Base-by-base conservation (phyloP, 2,113 vertebrate genomes). In the Rostratula benghalensis region DNA sequence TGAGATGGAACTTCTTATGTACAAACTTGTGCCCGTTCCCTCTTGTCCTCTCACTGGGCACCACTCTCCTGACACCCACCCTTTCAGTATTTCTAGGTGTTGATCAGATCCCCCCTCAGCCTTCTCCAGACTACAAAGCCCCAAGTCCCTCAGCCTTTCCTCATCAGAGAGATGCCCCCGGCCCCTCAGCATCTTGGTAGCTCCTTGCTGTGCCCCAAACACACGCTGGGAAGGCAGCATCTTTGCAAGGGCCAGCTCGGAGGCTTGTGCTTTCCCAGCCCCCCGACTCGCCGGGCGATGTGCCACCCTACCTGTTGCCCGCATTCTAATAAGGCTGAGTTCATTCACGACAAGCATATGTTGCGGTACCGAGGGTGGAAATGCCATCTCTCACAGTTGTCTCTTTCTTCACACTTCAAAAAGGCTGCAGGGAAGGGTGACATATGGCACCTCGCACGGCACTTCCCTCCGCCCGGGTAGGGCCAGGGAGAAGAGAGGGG, bases 351-450 rank as follows among this genome's bases (percentile, higher is more conserved):
- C 24, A n/a, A 94, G 57, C 94, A 77, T 67, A 65, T 59, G 92
- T 3, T 24, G 70, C 0, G 8, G 94, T 22, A 35, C 60, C 0
- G 8, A 60, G 78, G 4, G 7, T 24, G 82, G 94, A 18, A 45
- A n/a, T 61, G 95, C 57, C 91, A 59, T 0, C 78, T 50, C 57
- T 68, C 90, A 31, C 94, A 65, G 91, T 83, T 76, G 84, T 54
- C 85, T 95, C 87, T n/a, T 45, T 51, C 82, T 88, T 92, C 11
- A 2, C 75, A 28, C 89, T 77, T 69, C 8, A 11, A 65, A 92
- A 86, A 95, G 90, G 93, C 84, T 69, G 91, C 11, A 93, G 89
- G 81, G 67, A 71, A 93, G 6, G 69, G 23, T 53, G 95, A 59
- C 89, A 85, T 76, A 73, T 71, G 93, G 93, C 91, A 73, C 84